Evolutionary conservation across 2,113 vertebrate species (phyloP), one percentile per base, ranked within the genome.

Genomic region (Microcebus lehilahytsara): DNA sequence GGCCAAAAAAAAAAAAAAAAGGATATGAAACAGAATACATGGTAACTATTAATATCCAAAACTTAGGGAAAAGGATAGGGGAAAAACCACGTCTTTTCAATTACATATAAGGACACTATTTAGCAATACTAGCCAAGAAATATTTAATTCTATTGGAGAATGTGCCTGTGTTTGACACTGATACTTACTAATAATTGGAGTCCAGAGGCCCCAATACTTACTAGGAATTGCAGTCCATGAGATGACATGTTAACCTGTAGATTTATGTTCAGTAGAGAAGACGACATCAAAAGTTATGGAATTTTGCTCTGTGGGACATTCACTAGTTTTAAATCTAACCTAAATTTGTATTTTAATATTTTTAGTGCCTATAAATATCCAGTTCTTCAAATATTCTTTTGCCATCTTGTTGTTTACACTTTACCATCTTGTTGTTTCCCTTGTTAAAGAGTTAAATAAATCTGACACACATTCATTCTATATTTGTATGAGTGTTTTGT

Each of bases 311-410:
- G 0, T 84, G 14, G 37, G 51, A 66, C 8, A 62, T 30, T 85
- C 6, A 79, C 10, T 34, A 87, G 40, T 53, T 80, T 96, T 86
- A 64, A 32, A 71, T 10, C 34, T 84, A 90, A 84, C 1, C 34
- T 89, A 89, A 86, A 80, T 84, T 60, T 79, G 8, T 89, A 90
- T 93, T 94, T 62, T 80, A 83, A 85, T 83, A 62, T 71, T 93
- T 94, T 37, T 49, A 88, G 92, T 53, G 58, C 1, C 69, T 96
- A 66, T 81, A 85, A 97, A 89, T 96, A 74, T 9, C 16, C 1
- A 83, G 13, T 64, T 95, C 71, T 49, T 85, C 86, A 93, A 95
- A 89, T 53, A 93, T 46, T 77, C 22, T 81, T 95, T 91, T 51
- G 40, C 11, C 53, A 66, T 40, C 32, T 62, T 89, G 6, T 27